These are phyloP conservation scores for Eurypyga helias DNA, from an alignment of 2,113 vertebrate species.

Conservation along the genomic window DNA sequence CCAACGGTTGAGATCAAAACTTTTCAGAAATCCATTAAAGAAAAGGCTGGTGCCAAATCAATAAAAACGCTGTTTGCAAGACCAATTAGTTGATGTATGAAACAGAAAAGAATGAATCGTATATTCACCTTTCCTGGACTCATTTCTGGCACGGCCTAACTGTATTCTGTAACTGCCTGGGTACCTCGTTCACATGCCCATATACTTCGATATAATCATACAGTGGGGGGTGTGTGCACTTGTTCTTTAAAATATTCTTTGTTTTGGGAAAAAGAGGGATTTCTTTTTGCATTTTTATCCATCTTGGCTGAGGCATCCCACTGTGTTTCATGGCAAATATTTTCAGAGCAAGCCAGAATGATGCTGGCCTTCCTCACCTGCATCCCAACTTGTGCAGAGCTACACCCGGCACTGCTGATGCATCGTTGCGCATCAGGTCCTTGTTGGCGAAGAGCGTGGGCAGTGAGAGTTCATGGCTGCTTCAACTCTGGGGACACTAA, in stretches of 20 bases:
- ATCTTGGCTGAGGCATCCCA: too few relatives aligned
- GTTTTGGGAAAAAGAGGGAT: background rate
- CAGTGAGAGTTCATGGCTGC: background rate
- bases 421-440: background rate
- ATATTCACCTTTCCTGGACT: background rate
- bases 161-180: background rate
- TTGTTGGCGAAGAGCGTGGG: fast-evolving
- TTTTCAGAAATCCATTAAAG: background rate
- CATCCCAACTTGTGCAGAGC: background rate
- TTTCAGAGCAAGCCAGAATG: background rate
- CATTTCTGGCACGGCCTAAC: background rate
- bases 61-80: background rate
- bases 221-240: too few relatives aligned
- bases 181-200: background rate
- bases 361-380: too few relatives aligned
- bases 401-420: background rate
- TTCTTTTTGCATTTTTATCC: background rate
- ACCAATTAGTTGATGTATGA: background rate
- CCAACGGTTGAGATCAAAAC: background rate
- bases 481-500: background rate
- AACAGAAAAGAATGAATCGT: background rate
- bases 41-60: background rate
- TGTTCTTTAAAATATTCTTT: background rate
- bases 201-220: background rate
- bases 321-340: background rate